These are phyloP conservation scores for Agrochola litura DNA, from an alignment of 2,888 invertebrate genomes.

Conservation along the genomic window DNA sequence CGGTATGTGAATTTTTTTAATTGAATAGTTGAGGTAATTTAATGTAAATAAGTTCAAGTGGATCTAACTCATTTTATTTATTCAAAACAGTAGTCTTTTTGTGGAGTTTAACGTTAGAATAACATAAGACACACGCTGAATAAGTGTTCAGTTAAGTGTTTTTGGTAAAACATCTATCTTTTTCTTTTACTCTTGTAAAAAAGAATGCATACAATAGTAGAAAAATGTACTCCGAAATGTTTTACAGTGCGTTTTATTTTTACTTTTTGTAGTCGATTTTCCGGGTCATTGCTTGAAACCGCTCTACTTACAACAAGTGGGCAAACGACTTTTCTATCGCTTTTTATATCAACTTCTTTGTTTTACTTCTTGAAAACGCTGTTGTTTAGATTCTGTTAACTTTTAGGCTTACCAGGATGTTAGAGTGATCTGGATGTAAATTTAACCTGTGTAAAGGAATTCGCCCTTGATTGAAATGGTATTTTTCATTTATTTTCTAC, in stretches of 20 bases:
- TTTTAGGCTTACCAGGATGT: neutral
- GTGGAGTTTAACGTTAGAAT: neutral
- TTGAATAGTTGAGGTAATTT: neutral
- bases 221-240: neutral
- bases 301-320: conserved; percentile 21
- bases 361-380: neutral
- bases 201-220: neutral
- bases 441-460: neutral
- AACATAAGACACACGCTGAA: neutral
- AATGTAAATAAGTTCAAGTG: neutral
- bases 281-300: conserved; percentile 28
- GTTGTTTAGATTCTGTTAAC: conserved; percentile 1
- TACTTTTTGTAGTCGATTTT: conserved; percentile 11
- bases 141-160: neutral
- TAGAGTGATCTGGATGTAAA: neutral
- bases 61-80: neutral
- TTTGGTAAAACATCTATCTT: neutral
- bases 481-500: neutral
- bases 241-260: conserved; percentile 23
- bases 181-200: neutral
- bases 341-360: conserved; percentile 24
- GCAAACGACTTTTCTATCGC: conserved; percentile 16
- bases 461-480: no score
- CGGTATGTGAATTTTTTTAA: neutral
- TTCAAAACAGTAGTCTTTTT: neutral